phyloP scores from a whole-genome alignment of 2,797 vertebrate genomes.

The Megaceryle alcyon region DNA sequence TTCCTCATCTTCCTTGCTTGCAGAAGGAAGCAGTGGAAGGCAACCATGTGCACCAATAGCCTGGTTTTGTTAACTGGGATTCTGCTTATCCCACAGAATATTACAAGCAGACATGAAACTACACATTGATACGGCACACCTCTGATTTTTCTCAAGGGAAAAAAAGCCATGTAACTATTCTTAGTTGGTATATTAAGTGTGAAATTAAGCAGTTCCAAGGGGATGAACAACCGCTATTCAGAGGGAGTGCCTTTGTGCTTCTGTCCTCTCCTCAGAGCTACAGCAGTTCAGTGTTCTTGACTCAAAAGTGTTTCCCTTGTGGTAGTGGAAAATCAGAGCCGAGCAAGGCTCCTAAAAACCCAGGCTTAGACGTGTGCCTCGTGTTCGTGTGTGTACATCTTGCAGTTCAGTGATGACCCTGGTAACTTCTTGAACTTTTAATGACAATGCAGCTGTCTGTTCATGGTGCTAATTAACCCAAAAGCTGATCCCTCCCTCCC shows the following conservation, averaged over 20 bases:
- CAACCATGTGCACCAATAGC: not conserved
- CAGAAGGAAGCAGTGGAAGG: not conserved
- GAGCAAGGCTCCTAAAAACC: not conserved
- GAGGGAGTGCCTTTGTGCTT: not conserved
- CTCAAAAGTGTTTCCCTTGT: not conserved
- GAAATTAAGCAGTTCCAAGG: constrained; percentile 24
- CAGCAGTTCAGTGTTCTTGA: constrained; percentile 3
- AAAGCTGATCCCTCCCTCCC: constrained; percentile 51
- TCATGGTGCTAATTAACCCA: constrained; percentile 69
- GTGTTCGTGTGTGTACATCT: constrained; percentile 48
- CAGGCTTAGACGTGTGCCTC: constrained; percentile 41
- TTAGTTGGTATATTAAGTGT: constrained; percentile 4
- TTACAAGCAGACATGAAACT: not conserved
- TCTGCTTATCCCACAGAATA: not conserved
- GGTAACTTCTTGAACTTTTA: constrained; percentile 67
- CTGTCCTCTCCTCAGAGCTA: not conserved
- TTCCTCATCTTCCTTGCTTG: not conserved
- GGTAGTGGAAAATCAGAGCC: not conserved
- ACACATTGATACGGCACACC: not conserved
- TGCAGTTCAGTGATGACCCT: constrained; percentile 34
- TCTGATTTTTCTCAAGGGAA: constrained; percentile 2
- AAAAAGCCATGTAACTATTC: not conserved
- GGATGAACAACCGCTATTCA: not conserved
- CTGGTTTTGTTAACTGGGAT: not conserved
- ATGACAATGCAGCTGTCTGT: constrained; percentile 65